Conservation (phyloP, 2,888 invertebrate genomes). For the Aricia artaxerxes region DNA sequence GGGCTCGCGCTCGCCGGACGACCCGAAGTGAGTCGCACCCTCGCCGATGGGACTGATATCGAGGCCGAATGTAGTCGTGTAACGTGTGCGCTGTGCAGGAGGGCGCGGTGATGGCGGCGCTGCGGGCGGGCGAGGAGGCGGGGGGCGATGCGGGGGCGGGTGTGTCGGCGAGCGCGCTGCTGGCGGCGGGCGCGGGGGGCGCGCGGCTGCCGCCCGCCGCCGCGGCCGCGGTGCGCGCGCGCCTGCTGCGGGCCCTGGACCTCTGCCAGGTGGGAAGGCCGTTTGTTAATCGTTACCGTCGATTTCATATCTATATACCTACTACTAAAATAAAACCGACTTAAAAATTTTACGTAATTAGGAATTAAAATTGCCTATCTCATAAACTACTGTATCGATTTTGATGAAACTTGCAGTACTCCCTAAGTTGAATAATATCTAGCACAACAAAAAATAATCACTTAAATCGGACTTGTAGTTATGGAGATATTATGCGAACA, state of each 20-base stretch:
- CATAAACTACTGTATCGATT: no score
- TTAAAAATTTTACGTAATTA: no score
- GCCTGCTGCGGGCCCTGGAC: constrained; percentile 36
- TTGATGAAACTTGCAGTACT: no score
- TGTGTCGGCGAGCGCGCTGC: constrained; percentile 46
- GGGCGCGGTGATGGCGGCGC: constrained; percentile 44
- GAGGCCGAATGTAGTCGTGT: not conserved
- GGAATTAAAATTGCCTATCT: no score
- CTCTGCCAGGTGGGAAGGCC: constrained; percentile 35
- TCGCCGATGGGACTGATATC: not conserved
- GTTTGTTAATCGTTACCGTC: not conserved
- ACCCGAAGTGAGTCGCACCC: constrained; percentile 38
- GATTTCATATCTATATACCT: no score
- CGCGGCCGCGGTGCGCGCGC: constrained; percentile 39
- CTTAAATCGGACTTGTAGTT: no score
- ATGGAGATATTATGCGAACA: no score
- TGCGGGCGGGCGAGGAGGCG: constrained; percentile 43
- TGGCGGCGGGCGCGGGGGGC: constrained; percentile 42
- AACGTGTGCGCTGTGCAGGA: constrained; percentile 37
- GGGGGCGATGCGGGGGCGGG: constrained; percentile 44
- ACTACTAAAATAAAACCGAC: no score
- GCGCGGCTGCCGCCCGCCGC: constrained; percentile 43
- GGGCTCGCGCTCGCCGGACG: constrained; percentile 44
- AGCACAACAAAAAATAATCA: no score
- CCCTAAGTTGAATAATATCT: no score